phyloP scores from a whole-genome alignment of 1,140 invertebrate species.

The Caerostris extrusa region DNA sequence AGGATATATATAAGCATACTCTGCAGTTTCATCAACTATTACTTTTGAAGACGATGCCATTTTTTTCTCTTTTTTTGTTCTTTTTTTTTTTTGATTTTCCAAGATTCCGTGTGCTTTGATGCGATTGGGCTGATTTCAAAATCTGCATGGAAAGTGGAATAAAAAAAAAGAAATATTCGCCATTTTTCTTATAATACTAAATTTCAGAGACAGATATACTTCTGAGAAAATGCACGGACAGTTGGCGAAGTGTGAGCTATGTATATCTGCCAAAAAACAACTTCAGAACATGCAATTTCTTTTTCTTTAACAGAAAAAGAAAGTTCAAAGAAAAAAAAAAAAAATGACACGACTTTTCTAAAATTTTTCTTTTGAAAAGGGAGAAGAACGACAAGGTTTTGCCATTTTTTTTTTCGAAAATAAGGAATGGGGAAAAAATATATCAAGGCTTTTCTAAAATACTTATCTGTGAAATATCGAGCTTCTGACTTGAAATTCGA shows the following conservation, averaged over 20 bases:
- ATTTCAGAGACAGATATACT: slow-evolving; percentile 42
- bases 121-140: slow-evolving; percentile 2
- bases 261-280: slow-evolving; percentile 32
- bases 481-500: slow-evolving; percentile 10
- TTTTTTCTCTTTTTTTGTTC: background rate
- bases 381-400: slow-evolving; percentile 43
- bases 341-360: slow-evolving; percentile 26
- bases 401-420: slow-evolving; percentile 10
- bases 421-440: background rate
- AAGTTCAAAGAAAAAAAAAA: background rate
- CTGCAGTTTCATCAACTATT: slow-evolving; percentile 37
- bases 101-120: background rate
- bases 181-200: slow-evolving; percentile 16
- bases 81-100: background rate
- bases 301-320: slow-evolving; percentile 1
- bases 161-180: slow-evolving; percentile 8
- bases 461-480: slow-evolving; percentile 38
- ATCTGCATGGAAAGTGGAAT: background rate
- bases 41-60: background rate
- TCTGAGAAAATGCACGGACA: background rate
- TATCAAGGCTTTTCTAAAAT: slow-evolving; percentile 6
- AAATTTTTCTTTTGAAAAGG: background rate
- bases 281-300: slow-evolving; percentile 27
- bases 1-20: background rate
- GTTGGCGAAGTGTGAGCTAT: background rate